Percentiles rank a stretch among this genome's conserved stretches.
These are phyloP conservation scores for Hemistola chrysoprasaria DNA, from an alignment of 2,888 invertebrate species.

Conservation along the genomic window DNA sequence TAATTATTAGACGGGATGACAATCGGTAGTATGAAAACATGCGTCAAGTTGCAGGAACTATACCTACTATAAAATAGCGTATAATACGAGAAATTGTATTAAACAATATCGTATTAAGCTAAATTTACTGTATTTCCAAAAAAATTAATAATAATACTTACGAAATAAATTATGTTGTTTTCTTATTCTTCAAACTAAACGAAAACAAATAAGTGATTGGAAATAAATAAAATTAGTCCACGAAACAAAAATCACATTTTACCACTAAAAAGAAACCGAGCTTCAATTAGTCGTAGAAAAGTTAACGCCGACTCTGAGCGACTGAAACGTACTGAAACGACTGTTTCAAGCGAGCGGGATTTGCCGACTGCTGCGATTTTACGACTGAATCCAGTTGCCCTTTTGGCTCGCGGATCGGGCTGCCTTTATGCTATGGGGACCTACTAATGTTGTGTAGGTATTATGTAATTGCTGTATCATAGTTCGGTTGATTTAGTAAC, in stretches of 20 bases:
- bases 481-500: too few relatives aligned
- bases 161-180: constrained; percentile 1
- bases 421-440: too few relatives aligned
- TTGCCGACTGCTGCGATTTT: constrained; percentile 11
- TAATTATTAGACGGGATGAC: too few relatives aligned
- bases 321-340: constrained; percentile 24
- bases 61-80: too few relatives aligned
- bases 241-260: constrained; percentile 12
- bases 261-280: constrained; percentile 10
- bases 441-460: too few relatives aligned
- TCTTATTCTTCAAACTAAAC: not conserved
- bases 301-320: constrained; percentile 14
- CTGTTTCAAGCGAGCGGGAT: constrained; percentile 10
- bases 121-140: not conserved
- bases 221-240: constrained; percentile 4
- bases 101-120: too few relatives aligned
- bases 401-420: constrained; percentile 7
- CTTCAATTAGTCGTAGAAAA: constrained; percentile 16
- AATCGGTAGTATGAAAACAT: too few relatives aligned
- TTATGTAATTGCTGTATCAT: too few relatives aligned
- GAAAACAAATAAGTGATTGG: not conserved
- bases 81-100: too few relatives aligned
- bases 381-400: constrained; percentile 8
- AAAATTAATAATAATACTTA: constrained; percentile 4
- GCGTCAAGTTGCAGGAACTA: too few relatives aligned